A percentile compares a stretch with the other conserved stretches of the same genome.
Evolutionary conservation across 1,140 invertebrate genomes (phyloP).

Genomic region (Mya arenaria): DNA sequence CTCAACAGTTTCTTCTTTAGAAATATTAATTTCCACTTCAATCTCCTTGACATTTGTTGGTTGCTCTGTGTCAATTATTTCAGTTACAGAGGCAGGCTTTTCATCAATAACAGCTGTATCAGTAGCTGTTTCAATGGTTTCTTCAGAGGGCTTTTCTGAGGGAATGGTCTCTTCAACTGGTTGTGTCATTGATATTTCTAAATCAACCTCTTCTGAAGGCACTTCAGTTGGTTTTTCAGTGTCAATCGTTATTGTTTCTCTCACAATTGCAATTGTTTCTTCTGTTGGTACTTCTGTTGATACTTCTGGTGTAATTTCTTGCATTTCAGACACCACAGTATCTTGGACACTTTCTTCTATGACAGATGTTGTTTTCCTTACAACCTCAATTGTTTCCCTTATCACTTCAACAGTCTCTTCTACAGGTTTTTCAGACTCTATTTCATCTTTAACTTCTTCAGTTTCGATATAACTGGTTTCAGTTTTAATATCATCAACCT

Average conservation of each 20-base stretch:
- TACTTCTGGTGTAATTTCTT: conserved; percentile 41
- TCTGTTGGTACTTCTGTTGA: conserved; percentile 42
- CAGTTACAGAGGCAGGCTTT: too few relatives aligned
- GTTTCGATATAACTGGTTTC: conserved; percentile 43
- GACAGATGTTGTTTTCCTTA: too few relatives aligned
- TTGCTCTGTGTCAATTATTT: too few relatives aligned
- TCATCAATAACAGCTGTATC: too few relatives aligned
- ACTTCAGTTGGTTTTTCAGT: conserved; percentile 48
- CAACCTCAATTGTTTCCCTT: conserved; percentile 51
- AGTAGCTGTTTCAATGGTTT: conserved; percentile 36
- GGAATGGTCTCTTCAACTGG: too few relatives aligned
- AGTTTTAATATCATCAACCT: conserved; percentile 52
- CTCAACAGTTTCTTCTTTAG: conserved; percentile 59
- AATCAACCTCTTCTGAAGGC: too few relatives aligned
- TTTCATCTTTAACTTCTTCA: conserved; percentile 11
- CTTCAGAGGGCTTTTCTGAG: conserved; percentile 21
- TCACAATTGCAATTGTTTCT: conserved; percentile 46
- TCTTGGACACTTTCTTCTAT: conserved; percentile 54
- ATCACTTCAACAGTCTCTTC: conserved; percentile 52
- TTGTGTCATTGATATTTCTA: too few relatives aligned
- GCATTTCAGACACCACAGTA: conserved; percentile 36
- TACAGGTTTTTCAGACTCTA: conserved; percentile 50
- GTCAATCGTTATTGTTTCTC: conserved; percentile 51
- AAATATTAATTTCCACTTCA: conserved; percentile 47
- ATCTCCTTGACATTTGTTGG: conserved; percentile 4